Percentiles rank a stretch among this genome's conserved stretches.
Evolutionary conservation across 1,140 invertebrate species (phyloP).

Genomic region (Samia ricini): DNA sequence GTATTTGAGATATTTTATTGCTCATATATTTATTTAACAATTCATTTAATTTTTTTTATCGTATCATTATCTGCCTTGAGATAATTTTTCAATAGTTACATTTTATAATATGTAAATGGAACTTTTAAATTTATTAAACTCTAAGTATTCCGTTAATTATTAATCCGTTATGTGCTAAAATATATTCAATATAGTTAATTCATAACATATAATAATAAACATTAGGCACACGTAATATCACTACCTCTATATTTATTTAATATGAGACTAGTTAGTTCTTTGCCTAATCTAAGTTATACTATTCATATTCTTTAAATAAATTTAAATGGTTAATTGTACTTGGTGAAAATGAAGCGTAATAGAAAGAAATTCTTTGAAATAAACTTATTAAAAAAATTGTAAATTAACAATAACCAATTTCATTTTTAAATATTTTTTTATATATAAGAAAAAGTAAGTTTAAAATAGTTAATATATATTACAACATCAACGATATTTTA

Average conservation of each 20-base stretch:
- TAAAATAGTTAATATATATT: slow-evolving; percentile 14
- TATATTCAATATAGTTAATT: neutral
- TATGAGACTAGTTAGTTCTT: slow-evolving; percentile 76
- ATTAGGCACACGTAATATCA: slow-evolving; percentile 69
- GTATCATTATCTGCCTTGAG: neutral
- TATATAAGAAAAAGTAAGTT: neutral
- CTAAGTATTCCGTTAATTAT: neutral
- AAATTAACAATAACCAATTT: neutral
- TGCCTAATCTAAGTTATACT: slow-evolving; percentile 47
- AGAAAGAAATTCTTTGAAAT: slow-evolving; percentile 47
- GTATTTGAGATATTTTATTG: no score
- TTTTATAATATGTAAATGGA: neutral
- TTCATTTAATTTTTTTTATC: neutral
- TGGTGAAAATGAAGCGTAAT: slow-evolving; percentile 69
- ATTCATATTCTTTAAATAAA: slow-evolving; percentile 23
- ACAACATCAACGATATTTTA: slow-evolving; percentile 7
- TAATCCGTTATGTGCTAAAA: neutral
- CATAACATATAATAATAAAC: slow-evolving; percentile 2
- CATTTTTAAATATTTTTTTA: neutral
- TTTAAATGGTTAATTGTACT: slow-evolving; percentile 62
- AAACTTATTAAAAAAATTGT: slow-evolving; percentile 14
- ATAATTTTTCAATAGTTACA: no score
- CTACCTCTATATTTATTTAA: slow-evolving; percentile 65
- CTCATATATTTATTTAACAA: neutral
- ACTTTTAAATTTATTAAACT: neutral